Conservation (phyloP, 1,140 invertebrate genomes). For the Drosophila funebris region DNA sequence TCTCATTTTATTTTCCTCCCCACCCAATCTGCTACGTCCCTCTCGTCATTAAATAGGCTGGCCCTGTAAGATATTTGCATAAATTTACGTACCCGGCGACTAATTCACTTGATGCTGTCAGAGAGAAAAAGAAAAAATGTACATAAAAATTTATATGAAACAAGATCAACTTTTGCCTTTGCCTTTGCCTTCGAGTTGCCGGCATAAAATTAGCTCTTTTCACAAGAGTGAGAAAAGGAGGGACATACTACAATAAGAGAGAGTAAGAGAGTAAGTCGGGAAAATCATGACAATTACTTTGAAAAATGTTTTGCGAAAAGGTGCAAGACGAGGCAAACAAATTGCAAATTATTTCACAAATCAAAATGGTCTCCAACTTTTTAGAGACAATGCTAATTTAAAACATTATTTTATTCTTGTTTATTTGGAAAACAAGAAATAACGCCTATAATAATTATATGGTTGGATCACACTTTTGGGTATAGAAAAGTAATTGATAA, state of each 20-base stretch:
- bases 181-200: neutral
- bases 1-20: neutral
- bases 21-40: too few relatives aligned
- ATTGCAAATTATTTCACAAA: neutral
- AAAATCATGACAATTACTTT: constrained; percentile 71
- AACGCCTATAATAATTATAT: too few relatives aligned
- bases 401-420: too few relatives aligned
- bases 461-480: too few relatives aligned
- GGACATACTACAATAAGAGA: constrained; percentile 27
- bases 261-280: constrained; percentile 16
- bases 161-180: constrained; percentile 23
- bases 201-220: constrained; percentile 26
- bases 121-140: neutral
- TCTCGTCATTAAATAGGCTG: neutral
- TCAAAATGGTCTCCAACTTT: neutral
- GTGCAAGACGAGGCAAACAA: constrained; percentile 24
- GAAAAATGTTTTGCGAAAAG: constrained; percentile 40
- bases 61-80: constrained; percentile 70
- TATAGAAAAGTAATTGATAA: too few relatives aligned
- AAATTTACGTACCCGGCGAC: constrained; percentile 48
- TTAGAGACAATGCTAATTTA: too few relatives aligned
- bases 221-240: neutral
- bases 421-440: too few relatives aligned
- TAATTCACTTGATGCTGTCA: constrained; percentile 64
- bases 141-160: constrained; percentile 19